Conservation (phyloP, 2,888 invertebrate genomes). For the Macrophya annulata region DNA sequence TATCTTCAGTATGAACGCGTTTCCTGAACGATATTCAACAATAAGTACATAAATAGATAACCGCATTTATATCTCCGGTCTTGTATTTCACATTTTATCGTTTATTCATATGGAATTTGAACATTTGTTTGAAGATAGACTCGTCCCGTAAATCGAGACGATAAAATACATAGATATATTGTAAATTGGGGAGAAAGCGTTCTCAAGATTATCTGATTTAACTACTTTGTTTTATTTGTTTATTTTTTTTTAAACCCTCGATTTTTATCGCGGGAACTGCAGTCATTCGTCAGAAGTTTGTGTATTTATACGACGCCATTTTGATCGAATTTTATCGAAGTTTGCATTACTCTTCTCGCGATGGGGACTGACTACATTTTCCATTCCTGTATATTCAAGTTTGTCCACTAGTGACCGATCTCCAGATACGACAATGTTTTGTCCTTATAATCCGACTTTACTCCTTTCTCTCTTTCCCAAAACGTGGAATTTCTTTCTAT, state of each 20-base stretch:
- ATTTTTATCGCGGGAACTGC: not conserved
- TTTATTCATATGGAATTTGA: conserved; percentile 34
- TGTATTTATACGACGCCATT: conserved; percentile 47
- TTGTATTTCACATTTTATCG: conserved; percentile 17
- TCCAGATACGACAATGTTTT: conserved; percentile 12
- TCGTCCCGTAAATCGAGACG: not conserved
- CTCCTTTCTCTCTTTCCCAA: not conserved
- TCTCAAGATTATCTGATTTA: conserved; percentile 13
- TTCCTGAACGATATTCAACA: conserved; percentile 23
- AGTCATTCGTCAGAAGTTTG: conserved; percentile 17
- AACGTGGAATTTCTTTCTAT: no score
- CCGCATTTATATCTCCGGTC: conserved; percentile 26
- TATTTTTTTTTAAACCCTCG: not conserved
- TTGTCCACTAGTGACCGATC: conserved; percentile 37
- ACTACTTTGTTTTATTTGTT: not conserved
- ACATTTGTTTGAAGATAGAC: not conserved
- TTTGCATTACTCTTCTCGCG: conserved; percentile 40
- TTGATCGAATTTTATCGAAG: conserved; percentile 39
- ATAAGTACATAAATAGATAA: not conserved
- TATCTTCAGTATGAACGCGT: not conserved
- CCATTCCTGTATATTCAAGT: conserved; percentile 17
- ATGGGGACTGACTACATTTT: not conserved
- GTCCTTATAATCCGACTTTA: not conserved
- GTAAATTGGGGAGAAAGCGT: conserved; percentile 17
- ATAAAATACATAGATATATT: conserved; percentile 23